A percentile compares a stretch with the other conserved stretches of the same genome.
Conservation (phyloP, 2,888 invertebrate genomes). For the Opisthograptis luteolata region DNA sequence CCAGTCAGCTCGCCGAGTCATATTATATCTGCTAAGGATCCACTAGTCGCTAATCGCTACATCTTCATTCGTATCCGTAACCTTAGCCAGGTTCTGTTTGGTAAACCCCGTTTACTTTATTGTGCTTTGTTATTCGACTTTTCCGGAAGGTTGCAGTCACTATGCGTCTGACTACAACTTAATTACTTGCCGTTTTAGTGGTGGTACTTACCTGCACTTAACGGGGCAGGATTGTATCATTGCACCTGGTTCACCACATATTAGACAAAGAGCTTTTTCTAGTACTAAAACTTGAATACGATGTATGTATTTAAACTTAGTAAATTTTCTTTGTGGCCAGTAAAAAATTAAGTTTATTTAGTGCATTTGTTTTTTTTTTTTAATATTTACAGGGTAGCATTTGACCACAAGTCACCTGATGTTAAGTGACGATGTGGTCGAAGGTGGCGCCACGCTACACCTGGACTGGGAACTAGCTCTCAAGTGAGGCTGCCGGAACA, state of each 20-base stretch:
- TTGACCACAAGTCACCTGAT: too few relatives aligned
- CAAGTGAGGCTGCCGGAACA: too few relatives aligned
- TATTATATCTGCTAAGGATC: too few relatives aligned
- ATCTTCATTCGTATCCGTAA: background rate
- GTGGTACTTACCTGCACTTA: constrained; percentile 4
- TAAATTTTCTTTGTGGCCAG: too few relatives aligned
- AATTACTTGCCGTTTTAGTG: constrained; percentile 22
- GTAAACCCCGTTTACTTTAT: constrained; percentile 29
- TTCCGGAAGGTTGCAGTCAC: constrained; percentile 24
- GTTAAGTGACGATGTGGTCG: too few relatives aligned
- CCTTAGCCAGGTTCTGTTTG: constrained; percentile 9
- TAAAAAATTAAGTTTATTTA: background rate
- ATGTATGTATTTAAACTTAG: too few relatives aligned
- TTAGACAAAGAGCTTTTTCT: too few relatives aligned
- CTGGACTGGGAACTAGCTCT: too few relatives aligned
- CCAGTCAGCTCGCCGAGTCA: background rate
- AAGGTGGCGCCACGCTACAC: too few relatives aligned
- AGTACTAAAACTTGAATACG: background rate
- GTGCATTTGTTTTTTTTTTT: too few relatives aligned
- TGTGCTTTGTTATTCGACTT: constrained; percentile 25
- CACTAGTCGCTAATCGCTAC: background rate
- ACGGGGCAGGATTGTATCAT: background rate
- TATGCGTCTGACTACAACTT: constrained; percentile 21
- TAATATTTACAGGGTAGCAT: too few relatives aligned
- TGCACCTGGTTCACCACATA: constrained; percentile 1